A percentile compares a stretch with the other conserved stretches of the same genome.
Conservation (phyloP, 2,888 invertebrate species). For the Eutolmus rufibarbis region DNA sequence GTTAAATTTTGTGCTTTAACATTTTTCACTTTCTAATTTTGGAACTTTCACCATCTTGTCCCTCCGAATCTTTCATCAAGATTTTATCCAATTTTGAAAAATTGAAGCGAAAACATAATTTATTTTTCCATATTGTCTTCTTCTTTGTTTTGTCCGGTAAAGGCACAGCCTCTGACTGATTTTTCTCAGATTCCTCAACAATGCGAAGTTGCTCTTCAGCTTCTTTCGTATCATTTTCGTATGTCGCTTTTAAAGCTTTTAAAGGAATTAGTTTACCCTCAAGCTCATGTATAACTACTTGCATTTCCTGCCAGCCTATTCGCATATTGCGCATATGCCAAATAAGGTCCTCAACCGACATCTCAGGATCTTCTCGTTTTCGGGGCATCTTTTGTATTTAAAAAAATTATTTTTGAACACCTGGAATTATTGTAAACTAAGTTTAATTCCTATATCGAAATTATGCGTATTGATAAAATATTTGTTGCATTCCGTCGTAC, state of each 20-base stretch:
- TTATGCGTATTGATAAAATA: neutral
- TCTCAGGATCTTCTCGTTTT: neutral
- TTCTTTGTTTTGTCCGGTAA: neutral
- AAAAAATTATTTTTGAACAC: neutral
- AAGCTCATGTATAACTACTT: neutral
- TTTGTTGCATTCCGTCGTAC: neutral
- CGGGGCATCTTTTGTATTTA: neutral
- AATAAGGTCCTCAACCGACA: neutral
- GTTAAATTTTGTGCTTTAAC: neutral
- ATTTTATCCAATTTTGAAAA: neutral
- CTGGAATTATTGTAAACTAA: neutral
- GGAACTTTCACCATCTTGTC: neutral
- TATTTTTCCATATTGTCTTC: neutral
- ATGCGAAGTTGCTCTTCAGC: neutral
- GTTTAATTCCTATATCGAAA: neutral
- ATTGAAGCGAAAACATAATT: neutral
- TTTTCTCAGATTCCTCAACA: neutral
- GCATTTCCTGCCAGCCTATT: neutral
- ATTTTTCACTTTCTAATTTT: neutral
- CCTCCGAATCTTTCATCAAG: neutral
- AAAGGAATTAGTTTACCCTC: neutral
- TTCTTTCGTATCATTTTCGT: neutral
- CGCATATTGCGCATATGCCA: neutral
- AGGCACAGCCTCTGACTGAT: neutral
- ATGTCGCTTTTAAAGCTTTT: neutral